Conservation (phyloP, 2,888 invertebrate genomes). For the Platycnemis pennipes region DNA sequence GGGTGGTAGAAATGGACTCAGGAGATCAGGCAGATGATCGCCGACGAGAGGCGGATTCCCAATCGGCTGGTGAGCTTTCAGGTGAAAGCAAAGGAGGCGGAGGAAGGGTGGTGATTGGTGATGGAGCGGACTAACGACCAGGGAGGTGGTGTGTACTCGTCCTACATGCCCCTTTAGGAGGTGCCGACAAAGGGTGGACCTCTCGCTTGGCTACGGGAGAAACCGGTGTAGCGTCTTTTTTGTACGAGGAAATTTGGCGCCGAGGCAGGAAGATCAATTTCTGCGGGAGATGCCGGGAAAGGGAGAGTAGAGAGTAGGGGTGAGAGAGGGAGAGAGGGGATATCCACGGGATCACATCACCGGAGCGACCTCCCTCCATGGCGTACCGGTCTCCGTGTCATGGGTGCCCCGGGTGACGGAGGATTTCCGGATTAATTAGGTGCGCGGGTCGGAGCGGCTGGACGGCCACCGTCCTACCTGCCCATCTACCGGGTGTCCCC, state of each 20-base stretch:
- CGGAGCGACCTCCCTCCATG: background rate
- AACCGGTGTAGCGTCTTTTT: background rate
- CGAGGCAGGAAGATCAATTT: background rate
- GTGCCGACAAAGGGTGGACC: background rate
- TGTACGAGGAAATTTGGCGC: background rate
- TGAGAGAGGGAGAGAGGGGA: background rate
- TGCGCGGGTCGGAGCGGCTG: constrained; percentile 53
- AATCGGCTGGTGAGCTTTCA: background rate
- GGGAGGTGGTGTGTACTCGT: background rate
- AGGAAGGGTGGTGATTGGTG: constrained; percentile 18
- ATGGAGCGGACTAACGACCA: constrained; percentile 41
- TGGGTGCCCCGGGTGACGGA: constrained; percentile 44
- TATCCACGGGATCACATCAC: constrained; percentile 16
- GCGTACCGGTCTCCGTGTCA: constrained; percentile 54
- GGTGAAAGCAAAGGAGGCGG: background rate
- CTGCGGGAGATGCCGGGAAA: background rate
- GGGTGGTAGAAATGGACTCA: background rate
- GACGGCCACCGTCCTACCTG: constrained; percentile 14
- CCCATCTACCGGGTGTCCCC: constrained; percentile 7
- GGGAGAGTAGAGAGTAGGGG: background rate
- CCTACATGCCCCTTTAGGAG: background rate
- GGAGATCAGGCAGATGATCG: background rate
- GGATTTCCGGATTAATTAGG: constrained; percentile 68
- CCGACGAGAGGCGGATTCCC: background rate
- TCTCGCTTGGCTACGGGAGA: background rate